phyloP scores from a whole-genome alignment of 1,140 invertebrate species.

The Drosophila parvula region DNA sequence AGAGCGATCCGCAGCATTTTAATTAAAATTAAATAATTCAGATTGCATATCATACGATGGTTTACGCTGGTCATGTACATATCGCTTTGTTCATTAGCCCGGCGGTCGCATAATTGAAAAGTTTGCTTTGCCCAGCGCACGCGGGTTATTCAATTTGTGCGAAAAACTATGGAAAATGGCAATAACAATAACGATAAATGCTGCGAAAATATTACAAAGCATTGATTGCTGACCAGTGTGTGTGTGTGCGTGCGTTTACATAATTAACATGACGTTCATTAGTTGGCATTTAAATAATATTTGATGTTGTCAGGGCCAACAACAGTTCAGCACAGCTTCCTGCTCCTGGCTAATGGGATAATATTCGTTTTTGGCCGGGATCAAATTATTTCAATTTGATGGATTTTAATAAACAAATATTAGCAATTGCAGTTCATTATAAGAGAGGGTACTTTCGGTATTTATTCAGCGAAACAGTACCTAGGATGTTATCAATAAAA shows the following conservation, averaged over 20 bases:
- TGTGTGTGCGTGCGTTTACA: constrained; percentile 44
- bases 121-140: constrained; percentile 38
- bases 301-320: constrained; percentile 26
- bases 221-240: constrained; percentile 1
- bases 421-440: constrained; percentile 58
- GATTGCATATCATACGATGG: constrained; percentile 47
- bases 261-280: constrained; percentile 72
- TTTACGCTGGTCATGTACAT: constrained; percentile 18
- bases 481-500: not conserved
- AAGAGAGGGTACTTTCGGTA: not conserved
- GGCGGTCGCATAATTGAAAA: constrained; percentile 66
- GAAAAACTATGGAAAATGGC: constrained; percentile 45
- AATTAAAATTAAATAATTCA: constrained; percentile 79
- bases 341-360: constrained; percentile 39
- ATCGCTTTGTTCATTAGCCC: constrained; percentile 67
- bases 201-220: constrained; percentile 37
- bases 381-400: constrained; percentile 64
- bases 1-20: constrained; percentile 44
- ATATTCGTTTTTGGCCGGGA: constrained; percentile 33
- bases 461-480: constrained; percentile 11
- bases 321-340: not conserved
- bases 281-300: constrained; percentile 59
- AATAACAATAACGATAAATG: constrained; percentile 59
- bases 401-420: constrained; percentile 67
- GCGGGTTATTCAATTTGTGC: constrained; percentile 65